Evolutionary conservation across 2,888 invertebrate genomes (phyloP), one percentile per base, ranked within the genome.

Genomic region (Eugnorisma glareosa): DNA sequence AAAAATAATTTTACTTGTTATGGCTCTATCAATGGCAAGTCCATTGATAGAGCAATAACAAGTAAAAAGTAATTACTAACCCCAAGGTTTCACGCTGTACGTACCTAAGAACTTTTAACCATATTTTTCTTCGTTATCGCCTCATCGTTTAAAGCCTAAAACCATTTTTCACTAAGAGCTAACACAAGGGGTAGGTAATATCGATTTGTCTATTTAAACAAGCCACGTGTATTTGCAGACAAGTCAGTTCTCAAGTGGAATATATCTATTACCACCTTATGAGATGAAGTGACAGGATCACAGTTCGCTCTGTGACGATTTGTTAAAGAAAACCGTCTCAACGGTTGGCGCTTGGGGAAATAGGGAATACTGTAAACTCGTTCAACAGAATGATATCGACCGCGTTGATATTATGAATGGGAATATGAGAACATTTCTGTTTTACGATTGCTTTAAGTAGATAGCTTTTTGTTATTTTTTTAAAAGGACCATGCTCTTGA

Each of bases 171-270:
- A 73, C 66, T 66, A 43, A 70, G 45, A 73, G 28, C 48, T 66
- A 59, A 28, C 57, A 31, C 8, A 31, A 59, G 40, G 72, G 24
- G 35, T 59, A 37, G 13, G 63, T 63, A 63, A 18, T 66, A 77
- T 79, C 73, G 78, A 79, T 79, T 79, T 67, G 21, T 73, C 35
- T 63, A 72, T 59, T 51, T 35, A 40, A 67, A 73, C 66, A 59
- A 59, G 78, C 35, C 18, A 3, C 8, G 40, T 28, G 24, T 67
- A 37, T 35, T 66, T 48, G 10, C 48, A 78, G 57, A 48, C 59
- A 67, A 73, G 43, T 73, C 2, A 66, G 64, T 66, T 77, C 11
- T 28, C 13, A 45, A 70, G 43, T 63, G 18, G 11, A 70, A 70
- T 70, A 69, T 69, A 76, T 77, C 77, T 77, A 45, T 73, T 79